Base-by-base conservation (phyloP, 2,113 vertebrate species). In the Tor tambroides region DNA sequence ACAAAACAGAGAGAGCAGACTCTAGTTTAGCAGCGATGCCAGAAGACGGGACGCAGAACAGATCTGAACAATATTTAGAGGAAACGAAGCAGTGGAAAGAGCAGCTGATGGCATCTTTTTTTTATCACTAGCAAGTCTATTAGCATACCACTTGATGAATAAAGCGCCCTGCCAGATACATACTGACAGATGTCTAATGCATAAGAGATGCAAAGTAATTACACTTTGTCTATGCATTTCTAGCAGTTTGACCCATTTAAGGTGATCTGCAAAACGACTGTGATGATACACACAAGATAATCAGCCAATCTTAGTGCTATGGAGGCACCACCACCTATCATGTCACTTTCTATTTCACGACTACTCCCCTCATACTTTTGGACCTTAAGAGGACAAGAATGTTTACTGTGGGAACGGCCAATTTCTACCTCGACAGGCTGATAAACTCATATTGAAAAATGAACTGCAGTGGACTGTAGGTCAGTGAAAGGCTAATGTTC, bases 11-110 rank as follows among this genome's bases (percentile, higher is more conserved):
- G 23, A 56, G 76, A 84, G 51, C 54, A 75, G 82, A 88, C 10
- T 63, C 69, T 82, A 85, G 82, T 85, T 86, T 89, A 89, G 71
- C 26, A 77, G 59, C 10, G 15, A 26, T 83, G 74, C 80, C 83
- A 83, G 28, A 5, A 35, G 74, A 77, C 8, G 49, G 59, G 17
- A 46, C 26, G 2, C 63, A 80, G 32, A 86, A 83, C 76, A 80
- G 74, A 85, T 86, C 77, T 54, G 67, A 76, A 61, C 79, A 87
- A 72, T 83, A 51, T 89, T 71, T 56, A 80, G 76, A 43, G 75
- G 59, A 77, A 87, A 86, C 63, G 23, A 86, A 43, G 54, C 59
- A 17, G 43, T 65, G 65, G 6, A 56, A 85, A 46, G 38, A 69
- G 82, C 78, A 59, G 49, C 41, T 59, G 87, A 80, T 59, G 80